Evolutionary conservation across 2,888 invertebrate genomes (phyloP), one percentile per base, ranked within the genome.

Genomic region (Deilephila elpenor): DNA sequence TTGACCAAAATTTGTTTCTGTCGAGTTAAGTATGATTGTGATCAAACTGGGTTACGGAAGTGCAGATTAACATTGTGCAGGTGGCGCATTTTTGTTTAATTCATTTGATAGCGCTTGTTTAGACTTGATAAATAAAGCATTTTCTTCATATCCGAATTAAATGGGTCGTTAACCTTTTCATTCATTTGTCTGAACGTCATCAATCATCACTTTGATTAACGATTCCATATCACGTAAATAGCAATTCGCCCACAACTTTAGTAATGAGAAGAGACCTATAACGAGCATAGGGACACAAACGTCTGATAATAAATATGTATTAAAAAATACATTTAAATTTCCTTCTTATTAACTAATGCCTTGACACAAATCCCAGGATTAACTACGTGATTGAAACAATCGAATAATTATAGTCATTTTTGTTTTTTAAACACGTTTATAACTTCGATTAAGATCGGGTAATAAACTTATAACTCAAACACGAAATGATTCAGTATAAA

Each of bases 1-100:
- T 86, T 83, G 80, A 83, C 83, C 76, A 81, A 81, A 84, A 82
- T 81, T 82, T 85, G 83, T 85, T 82, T 86, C 81, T 82, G 82
- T 82, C 77, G 76, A 79, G 25, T 25, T 20, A 44, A 44, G 51
- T 29, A 44, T 67, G 67, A 67, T 67, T 25, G 44, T 25, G 5
- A 67, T 6, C 25, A 32, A n/a, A 51, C 60, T 20, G 51, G 37
- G 34, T 71, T 61, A 51, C 71, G 51, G 51, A 61, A 51, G 56
- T 67, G 25, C 44, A 25, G 20, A 11, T 29, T 44, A 17, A 17
- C 44, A 20, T 51, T 67, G 44, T 67, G 56, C 7, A 56, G 44
- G 44, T 56, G 17, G 17, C n/a, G 17, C n/a, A 56, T 56, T 56
- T 20, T 25, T 25, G 44, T 64, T 64, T 64, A 2, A 37, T 14